A percentile compares a stretch with the other conserved stretches of the same genome.
Evolutionary conservation across 2,888 invertebrate genomes (phyloP).

Genomic region (Rotaria sp.): DNA sequence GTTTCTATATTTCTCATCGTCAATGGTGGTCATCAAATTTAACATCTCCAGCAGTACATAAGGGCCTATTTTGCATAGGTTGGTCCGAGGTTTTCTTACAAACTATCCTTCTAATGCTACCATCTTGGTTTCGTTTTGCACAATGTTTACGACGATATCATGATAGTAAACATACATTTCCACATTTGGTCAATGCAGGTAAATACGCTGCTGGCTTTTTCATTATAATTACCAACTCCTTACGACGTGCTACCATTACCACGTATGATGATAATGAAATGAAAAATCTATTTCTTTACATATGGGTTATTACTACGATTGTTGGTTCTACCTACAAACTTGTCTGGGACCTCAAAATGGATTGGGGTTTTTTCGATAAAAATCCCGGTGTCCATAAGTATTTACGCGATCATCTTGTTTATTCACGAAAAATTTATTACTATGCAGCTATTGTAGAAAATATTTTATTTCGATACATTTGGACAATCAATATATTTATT

Average conservation of each 20-base stretch:
- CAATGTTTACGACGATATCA: conserved; percentile 58
- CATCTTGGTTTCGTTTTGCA: conserved; percentile 94
- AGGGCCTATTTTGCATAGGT: background rate
- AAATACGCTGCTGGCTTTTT: conserved; percentile 91
- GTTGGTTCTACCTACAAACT: conserved; percentile 87
- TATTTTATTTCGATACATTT: conserved; percentile 80
- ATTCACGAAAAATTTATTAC: conserved; percentile 62
- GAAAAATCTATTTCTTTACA: conserved; percentile 37
- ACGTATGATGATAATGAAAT: background rate
- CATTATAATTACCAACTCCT: background rate
- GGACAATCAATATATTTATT: conserved; percentile 61
- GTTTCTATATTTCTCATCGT: conserved; percentile 66
- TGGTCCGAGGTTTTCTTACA: background rate
- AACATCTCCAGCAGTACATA: too few species aligned
- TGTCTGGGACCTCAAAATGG: conserved; percentile 96
- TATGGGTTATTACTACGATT: conserved; percentile 52
- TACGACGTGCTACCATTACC: background rate
- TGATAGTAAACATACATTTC: conserved; percentile 32
- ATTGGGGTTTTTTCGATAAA: conserved; percentile 91
- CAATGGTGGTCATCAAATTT: conserved; percentile 46
- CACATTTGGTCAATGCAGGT: conserved; percentile 73
- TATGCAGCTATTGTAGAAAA: conserved; percentile 95
- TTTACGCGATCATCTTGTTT: conserved; percentile 35
- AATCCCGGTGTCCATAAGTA: conserved; percentile 48
- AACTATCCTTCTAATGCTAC: conserved; percentile 58